Evolutionary conservation across 2,888 invertebrate genomes (phyloP).

Genomic region (Rutpela maculata): DNA sequence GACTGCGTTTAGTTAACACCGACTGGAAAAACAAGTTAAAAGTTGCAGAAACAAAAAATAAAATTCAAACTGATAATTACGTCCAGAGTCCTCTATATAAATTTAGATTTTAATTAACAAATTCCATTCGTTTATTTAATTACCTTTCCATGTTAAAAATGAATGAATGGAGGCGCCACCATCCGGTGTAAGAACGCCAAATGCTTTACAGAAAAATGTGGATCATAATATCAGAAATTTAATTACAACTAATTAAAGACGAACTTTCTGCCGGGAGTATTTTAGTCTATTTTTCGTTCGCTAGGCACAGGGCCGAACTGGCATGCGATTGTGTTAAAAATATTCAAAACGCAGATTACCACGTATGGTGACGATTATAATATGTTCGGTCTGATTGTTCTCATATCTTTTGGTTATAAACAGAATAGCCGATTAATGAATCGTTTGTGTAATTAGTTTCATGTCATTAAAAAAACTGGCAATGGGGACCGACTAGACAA

Average conservation of each 20-base stretch:
- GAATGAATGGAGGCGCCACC: constrained; percentile 34
- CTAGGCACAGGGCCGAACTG: constrained; percentile 24
- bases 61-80: neutral
- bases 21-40: neutral
- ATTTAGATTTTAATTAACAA: constrained; percentile 13
- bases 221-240: constrained; percentile 71
- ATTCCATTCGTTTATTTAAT: constrained; percentile 18
- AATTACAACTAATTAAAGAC: constrained; percentile 72
- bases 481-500: too few relatives aligned
- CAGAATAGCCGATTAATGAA: too few relatives aligned
- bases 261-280: constrained; percentile 60
- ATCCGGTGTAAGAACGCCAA: constrained; percentile 52
- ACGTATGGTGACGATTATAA: neutral
- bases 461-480: too few relatives aligned
- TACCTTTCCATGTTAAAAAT: constrained; percentile 17
- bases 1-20: neutral
- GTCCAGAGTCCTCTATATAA: constrained; percentile 1
- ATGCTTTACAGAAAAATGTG: constrained; percentile 65
- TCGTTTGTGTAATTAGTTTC: too few relatives aligned
- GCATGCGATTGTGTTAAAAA: neutral
- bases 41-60: neutral
- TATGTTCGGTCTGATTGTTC: too few relatives aligned
- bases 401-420: too few relatives aligned
- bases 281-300: constrained; percentile 59
- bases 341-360: neutral